Conservation (phyloP, 2,797 vertebrate genomes). For the Falco concolor region DNA sequence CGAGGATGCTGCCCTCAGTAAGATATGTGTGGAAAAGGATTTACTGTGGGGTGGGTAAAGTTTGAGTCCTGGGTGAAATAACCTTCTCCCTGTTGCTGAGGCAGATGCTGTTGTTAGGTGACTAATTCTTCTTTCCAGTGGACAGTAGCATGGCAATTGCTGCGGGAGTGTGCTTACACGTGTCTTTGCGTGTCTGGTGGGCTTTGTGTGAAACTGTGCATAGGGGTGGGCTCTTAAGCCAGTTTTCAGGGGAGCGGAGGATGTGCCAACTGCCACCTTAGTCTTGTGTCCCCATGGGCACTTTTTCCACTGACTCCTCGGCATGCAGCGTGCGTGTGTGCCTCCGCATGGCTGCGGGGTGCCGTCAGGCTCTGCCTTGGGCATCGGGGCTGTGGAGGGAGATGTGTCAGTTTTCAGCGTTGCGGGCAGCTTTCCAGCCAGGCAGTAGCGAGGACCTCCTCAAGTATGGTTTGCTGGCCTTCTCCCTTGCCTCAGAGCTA, state of each 20-base stretch:
- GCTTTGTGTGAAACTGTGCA: not conserved
- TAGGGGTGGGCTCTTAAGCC: not conserved
- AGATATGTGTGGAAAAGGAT: not conserved
- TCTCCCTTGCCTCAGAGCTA: not conserved
- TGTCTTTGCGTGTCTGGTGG: not conserved
- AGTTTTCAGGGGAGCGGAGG: not conserved
- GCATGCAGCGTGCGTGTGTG: not conserved
- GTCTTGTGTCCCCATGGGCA: rapidly evolving
- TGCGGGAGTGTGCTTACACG: not conserved
- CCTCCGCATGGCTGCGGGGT: not conserved
- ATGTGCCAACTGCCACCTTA: not conserved
- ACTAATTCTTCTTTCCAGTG: not conserved
- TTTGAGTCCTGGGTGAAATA: not conserved
- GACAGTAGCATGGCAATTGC: not conserved
- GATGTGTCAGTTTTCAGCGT: not conserved
- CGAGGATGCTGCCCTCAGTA: not conserved
- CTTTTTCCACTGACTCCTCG: not conserved
- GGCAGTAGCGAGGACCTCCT: not conserved
- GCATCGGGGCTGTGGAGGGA: not conserved
- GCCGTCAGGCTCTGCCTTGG: not conserved
- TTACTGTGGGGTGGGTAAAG: not conserved
- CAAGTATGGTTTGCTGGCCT: not conserved
- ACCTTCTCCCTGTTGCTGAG: not conserved
- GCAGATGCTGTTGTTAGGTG: not conserved
- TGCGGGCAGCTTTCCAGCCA: not conserved